Evolutionary conservation across 2,113 vertebrate genomes (phyloP).

Genomic region (Gadus chalcogrammus): DNA sequence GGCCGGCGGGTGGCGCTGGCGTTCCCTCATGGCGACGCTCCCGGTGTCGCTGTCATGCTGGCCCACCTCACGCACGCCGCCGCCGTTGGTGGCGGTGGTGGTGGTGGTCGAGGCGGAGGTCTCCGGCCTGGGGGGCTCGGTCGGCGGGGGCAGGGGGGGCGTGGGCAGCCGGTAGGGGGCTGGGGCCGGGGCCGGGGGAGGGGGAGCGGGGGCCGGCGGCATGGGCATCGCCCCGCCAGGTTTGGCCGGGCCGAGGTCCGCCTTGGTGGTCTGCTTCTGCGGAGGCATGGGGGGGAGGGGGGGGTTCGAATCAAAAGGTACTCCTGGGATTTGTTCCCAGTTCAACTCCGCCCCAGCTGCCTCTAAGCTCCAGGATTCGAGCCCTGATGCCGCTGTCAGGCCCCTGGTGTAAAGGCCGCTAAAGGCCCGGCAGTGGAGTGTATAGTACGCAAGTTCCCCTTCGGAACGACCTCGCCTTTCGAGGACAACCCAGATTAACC

Average conservation of each 20-base stretch:
- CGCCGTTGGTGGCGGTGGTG: too few relatives aligned
- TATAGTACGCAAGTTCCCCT: too few relatives aligned
- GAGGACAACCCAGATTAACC: not conserved
- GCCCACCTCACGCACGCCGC: slow-evolving; percentile 58
- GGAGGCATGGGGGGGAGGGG: not conserved
- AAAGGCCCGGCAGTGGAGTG: too few relatives aligned
- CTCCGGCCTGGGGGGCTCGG: slow-evolving; percentile 18
- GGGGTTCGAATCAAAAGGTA: too few relatives aligned
- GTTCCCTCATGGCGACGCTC: slow-evolving; percentile 71
- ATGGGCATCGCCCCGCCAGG: slow-evolving; percentile 33
- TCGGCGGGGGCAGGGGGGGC: slow-evolving; percentile 68
- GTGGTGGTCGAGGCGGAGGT: too few relatives aligned
- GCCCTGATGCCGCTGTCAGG: too few relatives aligned
- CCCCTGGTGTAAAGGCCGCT: too few relatives aligned
- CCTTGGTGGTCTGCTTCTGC: slow-evolving; percentile 82
- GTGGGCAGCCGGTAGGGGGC: slow-evolving; percentile 60
- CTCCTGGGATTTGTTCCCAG: too few relatives aligned
- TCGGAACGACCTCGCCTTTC: not conserved
- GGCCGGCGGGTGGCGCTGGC: slow-evolving; percentile 61
- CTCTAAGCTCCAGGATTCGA: too few relatives aligned
- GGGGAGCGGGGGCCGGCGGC: slow-evolving; percentile 46
- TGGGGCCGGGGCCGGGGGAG: slow-evolving; percentile 12
- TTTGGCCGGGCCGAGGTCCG: slow-evolving; percentile 67
- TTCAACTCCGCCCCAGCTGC: too few relatives aligned
- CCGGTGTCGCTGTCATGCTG: slow-evolving; percentile 77